phyloP scores from a whole-genome alignment of 2,888 invertebrate species.

The Vanessa cardui region DNA sequence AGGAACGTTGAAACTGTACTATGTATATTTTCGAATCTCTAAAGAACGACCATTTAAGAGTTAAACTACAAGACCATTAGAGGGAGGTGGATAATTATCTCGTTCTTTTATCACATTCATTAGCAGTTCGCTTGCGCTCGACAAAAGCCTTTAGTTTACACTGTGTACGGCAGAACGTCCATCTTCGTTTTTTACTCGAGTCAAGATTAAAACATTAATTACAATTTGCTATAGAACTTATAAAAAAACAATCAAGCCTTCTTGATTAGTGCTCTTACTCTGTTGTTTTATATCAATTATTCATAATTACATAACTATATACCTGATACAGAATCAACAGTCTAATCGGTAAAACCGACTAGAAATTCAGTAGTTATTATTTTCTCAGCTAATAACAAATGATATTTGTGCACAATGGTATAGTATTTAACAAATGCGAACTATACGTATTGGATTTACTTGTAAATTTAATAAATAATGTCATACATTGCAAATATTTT shows the following conservation, averaged over 20 bases:
- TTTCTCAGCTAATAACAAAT: too few species aligned
- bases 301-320: too few species aligned
- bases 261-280: too few species aligned
- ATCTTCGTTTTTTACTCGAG: conserved; percentile 15
- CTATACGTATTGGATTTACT: too few species aligned
- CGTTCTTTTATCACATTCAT: conserved; percentile 33
- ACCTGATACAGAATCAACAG: background rate
- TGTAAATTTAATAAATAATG: too few species aligned
- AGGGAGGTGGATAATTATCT: conserved; percentile 31
- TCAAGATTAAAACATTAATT: conserved; percentile 22
- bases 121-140: conserved; percentile 26
- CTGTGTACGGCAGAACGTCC: conserved; percentile 13
- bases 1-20: background rate
- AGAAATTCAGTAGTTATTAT: too few species aligned
- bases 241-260: background rate
- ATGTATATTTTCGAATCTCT: background rate
- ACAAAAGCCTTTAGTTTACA: conserved; percentile 26
- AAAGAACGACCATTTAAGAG: background rate
- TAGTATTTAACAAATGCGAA: too few species aligned
- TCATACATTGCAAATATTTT: too few species aligned
- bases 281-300: too few species aligned
- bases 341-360: background rate
- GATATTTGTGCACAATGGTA: too few species aligned
- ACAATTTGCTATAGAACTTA: conserved; percentile 14
- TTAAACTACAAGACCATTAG: conserved; percentile 23